These are phyloP conservation scores for Valencia hispanica DNA, from an alignment of 2,797 vertebrate species.

Conservation along the genomic window DNA sequence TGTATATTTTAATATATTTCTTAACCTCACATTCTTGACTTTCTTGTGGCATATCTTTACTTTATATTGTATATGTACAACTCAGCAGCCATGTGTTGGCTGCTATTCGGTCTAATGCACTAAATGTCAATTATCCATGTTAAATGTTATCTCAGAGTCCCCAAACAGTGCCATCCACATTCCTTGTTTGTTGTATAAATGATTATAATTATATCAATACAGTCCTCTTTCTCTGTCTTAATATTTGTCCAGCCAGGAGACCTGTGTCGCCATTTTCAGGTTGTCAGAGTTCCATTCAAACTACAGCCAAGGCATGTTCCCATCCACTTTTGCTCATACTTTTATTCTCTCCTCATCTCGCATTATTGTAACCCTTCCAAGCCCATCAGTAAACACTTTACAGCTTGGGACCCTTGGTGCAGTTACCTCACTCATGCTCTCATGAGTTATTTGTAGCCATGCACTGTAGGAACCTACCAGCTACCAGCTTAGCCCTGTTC, in stretches of 20 bases:
- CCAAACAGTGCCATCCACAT: conserved; percentile 1
- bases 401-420: conserved; percentile 29
- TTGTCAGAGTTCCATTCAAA: conserved; percentile 17
- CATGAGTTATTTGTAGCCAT: conserved; percentile 42
- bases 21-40: not conserved
- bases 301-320: conserved; percentile 12
- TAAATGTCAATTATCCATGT: conserved; percentile 14
- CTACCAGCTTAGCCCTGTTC: conserved; percentile 21
- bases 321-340: conserved; percentile 19
- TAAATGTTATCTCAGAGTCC: conserved; percentile 13
- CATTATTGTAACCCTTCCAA: conserved; percentile 39
- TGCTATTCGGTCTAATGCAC: conserved; percentile 9
- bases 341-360: conserved; percentile 16
- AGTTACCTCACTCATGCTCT: conserved; percentile 43
- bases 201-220: not conserved
- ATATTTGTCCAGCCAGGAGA: conserved; percentile 4
- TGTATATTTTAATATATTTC: not conserved
- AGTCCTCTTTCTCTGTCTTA: not conserved
- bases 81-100: not conserved
- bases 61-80: not conserved
- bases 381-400: conserved; percentile 52
- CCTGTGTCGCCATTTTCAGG: conserved; percentile 14
- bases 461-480: conserved; percentile 26
- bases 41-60: not conserved
- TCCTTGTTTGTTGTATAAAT: conserved; percentile 5